Base-by-base conservation (phyloP, 2,888 invertebrate species). In the Hirtodrosophila histrioides region DNA sequence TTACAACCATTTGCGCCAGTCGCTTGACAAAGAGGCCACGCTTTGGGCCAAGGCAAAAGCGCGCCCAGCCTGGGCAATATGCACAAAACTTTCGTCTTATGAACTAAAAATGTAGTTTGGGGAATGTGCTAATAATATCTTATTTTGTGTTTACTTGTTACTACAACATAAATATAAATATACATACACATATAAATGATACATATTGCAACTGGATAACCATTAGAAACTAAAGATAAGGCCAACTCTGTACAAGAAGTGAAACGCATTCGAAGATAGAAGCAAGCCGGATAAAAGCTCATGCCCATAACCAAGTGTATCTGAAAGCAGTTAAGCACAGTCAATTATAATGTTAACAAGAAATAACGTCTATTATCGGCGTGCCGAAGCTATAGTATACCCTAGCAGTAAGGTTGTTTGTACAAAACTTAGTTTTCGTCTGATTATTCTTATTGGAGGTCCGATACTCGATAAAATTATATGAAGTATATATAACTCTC, bases 181-280 rank as follows among this genome's bases (percentile, higher is more conserved):
- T 27, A 68, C 43, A 58, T 48, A 54, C 49, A 57, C 44, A 62
- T 43, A 51, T 40, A 67, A 37, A 63, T 35, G 23, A 56, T 64
- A 69, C 23, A 78, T 81, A 87, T 82, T 87, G 88, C 88, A 85
- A 72, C 86, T 78, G 68, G 64, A 58, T 66, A 78, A 69, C 45
- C 68, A 45, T 46, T 50, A 23, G 12, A 45, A 76, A 65, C 50
- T 78, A 75, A 66, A 69, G 56, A 72, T 58, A 60, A 81, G 71
- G 69, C 65, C 69, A 68, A 82, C 68, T 71, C 75, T 85, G 71
- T 78, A 75, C 68, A 84, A 64, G 57, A 54, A 48, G 36, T 63
- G 56, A 44, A 75, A 46, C 31, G 51, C 61, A 57, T 74, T 69
- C 65, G 44, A 64, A 53, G 40, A 63, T 29, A 64, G 53, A 67